Evolutionary conservation across 1,140 invertebrate genomes (phyloP), one percentile per base, ranked within the genome.

Genomic region (Drosophila nigrodunni): DNA sequence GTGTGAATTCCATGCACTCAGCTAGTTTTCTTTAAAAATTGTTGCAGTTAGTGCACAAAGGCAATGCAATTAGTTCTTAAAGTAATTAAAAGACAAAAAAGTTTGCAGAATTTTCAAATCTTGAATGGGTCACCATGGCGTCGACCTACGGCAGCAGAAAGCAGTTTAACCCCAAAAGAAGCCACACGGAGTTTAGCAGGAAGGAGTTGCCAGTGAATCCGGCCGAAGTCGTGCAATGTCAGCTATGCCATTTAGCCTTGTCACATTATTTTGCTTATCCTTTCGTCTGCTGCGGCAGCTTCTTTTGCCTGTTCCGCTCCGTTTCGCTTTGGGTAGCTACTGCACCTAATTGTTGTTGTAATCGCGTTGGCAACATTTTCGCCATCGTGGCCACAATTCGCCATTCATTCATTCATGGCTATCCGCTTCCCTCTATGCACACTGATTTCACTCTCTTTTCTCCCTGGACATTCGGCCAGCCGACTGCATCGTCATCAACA

Each of bases 261-360:
- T 87, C 83, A 88, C 83, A 87, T 87, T 87, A 87, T 88, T 87
- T 88, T 80, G 83, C 83, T 87, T 87, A 87, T 88, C 74, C 83
- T 43, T 30, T 35, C 58, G 65, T 35, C 55, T 58, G 52, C 65
- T 52, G 37, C 35, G 34, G 21, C 35, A 21, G 52, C 44, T 79
- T 76, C 60, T 78, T 69, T 70, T 73, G 50, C 64, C 58, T 46
- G 50, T 43, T 54, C 54, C 49, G 50, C 62, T 58, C 68, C 74
- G 57, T 50, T 68, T 57, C 62, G 73, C 62, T 77, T 61, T 49
- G 18, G 55, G 41, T 30, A 47, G 34, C 50, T 68, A 30, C 81
- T 34, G 64, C 57, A 46, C 41, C 71, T 88, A 88, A 88, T 88
- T 88, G 83, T 88, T 88, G 80, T 82, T 88, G 83, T 89, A 88